Percentiles rank a stretch among this genome's conserved stretches.
phyloP scores from a whole-genome alignment of 2,797 vertebrate species.

The Hylomyscus alleni region DNA sequence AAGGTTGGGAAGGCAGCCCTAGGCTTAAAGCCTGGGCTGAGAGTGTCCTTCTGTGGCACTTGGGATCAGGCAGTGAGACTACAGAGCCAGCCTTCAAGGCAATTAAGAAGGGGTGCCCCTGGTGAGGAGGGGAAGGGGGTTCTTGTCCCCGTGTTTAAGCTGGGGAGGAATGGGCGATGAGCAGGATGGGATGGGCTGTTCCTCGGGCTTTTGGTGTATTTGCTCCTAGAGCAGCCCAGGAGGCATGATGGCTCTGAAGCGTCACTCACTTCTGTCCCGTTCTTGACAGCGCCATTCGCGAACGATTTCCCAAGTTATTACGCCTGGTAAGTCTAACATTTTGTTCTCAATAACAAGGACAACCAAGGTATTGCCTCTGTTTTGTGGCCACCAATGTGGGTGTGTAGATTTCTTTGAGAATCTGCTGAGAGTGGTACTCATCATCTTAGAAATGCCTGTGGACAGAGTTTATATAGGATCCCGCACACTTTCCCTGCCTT shows the following conservation, averaged over 20 bases:
- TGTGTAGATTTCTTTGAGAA: neutral
- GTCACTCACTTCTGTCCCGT: constrained; percentile 81
- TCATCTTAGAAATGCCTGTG: neutral
- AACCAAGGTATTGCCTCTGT: neutral
- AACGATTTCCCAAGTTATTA: constrained; percentile 93
- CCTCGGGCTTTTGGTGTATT: constrained; percentile 61
- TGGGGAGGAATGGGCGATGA: constrained; percentile 47
- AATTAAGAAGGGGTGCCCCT: constrained; percentile 59
- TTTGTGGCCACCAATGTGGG: neutral
- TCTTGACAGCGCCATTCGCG: constrained; percentile 92
- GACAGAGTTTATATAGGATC: neutral
- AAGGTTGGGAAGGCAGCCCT: constrained; percentile 68
- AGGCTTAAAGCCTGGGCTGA: constrained; percentile 77
- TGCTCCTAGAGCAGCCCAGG: constrained; percentile 76
- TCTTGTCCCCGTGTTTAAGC: constrained; percentile 28
- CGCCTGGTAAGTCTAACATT: constrained; percentile 90
- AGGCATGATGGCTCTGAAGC: constrained; percentile 68
- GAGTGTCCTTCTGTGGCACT: constrained; percentile 51
- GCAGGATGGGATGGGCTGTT: constrained; percentile 65
- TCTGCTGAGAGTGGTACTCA: neutral
- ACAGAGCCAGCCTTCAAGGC: constrained; percentile 70
- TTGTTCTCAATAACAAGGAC: neutral
- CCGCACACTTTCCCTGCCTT: neutral
- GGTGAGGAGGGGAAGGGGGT: constrained; percentile 75
- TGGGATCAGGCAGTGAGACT: constrained; percentile 36